Evolutionary conservation across 2,888 invertebrate species (phyloP).

Genomic region (Tetranychus piercei): DNA sequence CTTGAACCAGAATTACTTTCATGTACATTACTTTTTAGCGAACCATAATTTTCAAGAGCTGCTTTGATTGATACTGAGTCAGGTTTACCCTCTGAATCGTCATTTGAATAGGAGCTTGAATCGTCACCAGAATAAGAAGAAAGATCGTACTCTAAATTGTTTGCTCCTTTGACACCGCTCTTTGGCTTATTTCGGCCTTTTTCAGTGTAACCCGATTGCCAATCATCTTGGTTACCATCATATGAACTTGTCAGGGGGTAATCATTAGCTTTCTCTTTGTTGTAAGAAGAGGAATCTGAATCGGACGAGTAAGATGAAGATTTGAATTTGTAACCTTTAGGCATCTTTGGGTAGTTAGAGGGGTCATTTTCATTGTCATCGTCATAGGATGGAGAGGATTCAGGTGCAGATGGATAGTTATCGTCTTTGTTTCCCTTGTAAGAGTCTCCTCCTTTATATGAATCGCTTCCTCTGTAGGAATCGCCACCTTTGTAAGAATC

Average conservation of each 20-base stretch:
- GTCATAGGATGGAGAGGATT: not conserved
- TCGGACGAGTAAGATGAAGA: not conserved
- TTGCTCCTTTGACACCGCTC: not conserved
- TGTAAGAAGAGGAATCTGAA: not conserved
- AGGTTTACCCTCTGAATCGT: not conserved
- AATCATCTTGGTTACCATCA: not conserved
- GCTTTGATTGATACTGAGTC: constrained; percentile 1
- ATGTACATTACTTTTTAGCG: not conserved
- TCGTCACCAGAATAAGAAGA: not conserved
- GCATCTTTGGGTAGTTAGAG: not conserved
- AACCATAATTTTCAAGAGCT: not conserved
- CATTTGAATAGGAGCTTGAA: not conserved
- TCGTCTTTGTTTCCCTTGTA: not conserved
- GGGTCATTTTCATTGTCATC: not conserved
- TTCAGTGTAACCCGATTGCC: not conserved
- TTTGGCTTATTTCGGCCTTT: not conserved
- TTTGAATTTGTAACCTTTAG: not conserved
- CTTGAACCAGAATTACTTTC: not conserved
- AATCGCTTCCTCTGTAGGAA: not conserved
- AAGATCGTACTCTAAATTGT: not conserved
- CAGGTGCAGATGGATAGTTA: not conserved
- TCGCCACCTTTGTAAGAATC: not conserved
- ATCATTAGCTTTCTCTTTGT: not conserved
- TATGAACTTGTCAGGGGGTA: not conserved
- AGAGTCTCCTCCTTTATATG: not conserved